phyloP scores from a whole-genome alignment of 30 jellyfish, hydroid and myxozoan genomes.

The Clytia hemisphaerica region DNA sequence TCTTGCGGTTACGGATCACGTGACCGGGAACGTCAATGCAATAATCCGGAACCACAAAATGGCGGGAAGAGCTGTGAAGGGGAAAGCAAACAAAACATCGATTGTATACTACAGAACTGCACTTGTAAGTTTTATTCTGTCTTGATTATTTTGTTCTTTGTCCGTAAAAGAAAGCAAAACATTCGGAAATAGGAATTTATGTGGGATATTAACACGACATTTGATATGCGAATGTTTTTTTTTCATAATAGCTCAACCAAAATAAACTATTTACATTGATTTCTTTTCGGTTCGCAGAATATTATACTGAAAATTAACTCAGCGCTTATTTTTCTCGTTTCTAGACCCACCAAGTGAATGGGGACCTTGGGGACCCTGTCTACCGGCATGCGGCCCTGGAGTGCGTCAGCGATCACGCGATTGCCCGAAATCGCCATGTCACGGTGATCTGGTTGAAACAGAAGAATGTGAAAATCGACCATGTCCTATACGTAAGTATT shows the following conservation, averaged over 20 bases:
- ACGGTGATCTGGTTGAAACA: constrained; percentile 71
- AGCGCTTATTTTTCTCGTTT: background rate
- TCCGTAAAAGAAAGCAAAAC: background rate
- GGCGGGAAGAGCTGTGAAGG: constrained; percentile 77
- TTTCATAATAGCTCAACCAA: too few species aligned
- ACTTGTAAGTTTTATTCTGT: background rate
- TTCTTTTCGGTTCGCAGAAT: too few species aligned
- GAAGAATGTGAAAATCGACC: constrained; percentile 57
- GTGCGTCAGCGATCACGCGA: constrained; percentile 41
- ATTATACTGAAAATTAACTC: background rate
- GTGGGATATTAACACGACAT: too few species aligned
- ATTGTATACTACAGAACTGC: background rate
- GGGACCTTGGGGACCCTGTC: constrained; percentile 72
- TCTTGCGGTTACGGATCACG: constrained; percentile 73
- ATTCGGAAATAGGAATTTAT: background rate
- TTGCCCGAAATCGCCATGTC: constrained; percentile 59
- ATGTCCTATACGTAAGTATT: constrained; percentile 64
- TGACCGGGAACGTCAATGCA: constrained; percentile 60
- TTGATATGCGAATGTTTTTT: too few species aligned
- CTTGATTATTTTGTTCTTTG: background rate
- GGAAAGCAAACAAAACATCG: background rate
- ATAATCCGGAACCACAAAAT: constrained; percentile 67
- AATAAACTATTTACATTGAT: too few species aligned
- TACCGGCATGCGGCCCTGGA: constrained; percentile 89
- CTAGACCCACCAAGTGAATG: constrained; percentile 57